Conservation (phyloP, 2,113 vertebrate genomes). For the Chlamydotis undulata region DNA sequence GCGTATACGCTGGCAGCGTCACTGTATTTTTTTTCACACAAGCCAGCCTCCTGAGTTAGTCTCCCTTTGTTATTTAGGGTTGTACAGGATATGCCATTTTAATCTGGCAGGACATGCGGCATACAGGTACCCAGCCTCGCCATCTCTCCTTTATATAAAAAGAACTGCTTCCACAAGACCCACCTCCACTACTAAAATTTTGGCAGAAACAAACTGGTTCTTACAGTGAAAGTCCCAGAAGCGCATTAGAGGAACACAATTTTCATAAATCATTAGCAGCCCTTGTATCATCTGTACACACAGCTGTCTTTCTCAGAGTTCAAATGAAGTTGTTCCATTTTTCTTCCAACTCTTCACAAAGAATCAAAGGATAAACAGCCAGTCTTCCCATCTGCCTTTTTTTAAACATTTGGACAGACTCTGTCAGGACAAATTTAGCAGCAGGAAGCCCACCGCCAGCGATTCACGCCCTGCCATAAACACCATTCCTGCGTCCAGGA, state of each 20-base stretch:
- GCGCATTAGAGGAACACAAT: not conserved
- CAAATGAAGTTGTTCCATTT: not conserved
- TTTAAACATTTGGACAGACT: not conserved
- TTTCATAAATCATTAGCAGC: not conserved
- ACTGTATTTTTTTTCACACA: not conserved
- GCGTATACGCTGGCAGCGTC: fast-evolving
- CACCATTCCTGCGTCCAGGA: not conserved
- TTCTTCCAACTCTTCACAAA: not conserved
- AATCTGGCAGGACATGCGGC: not conserved
- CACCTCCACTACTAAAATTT: not conserved
- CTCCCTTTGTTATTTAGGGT: not conserved
- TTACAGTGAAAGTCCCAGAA: fast-evolving
- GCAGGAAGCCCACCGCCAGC: not conserved
- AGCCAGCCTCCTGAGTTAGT: not conserved
- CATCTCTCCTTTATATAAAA: not conserved
- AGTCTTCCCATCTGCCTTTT: not conserved
- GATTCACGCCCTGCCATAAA: not conserved
- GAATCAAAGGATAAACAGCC: not conserved
- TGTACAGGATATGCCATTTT: not conserved
- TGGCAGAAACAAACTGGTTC: not conserved
- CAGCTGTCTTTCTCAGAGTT: not conserved
- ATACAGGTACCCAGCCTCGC: not conserved
- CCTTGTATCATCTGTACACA: not conserved
- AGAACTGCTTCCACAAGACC: not conserved
- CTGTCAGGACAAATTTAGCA: not conserved